These are phyloP conservation scores for Achroia grisella DNA, from an alignment of 1,140 invertebrate species.

Conservation along the genomic window DNA sequence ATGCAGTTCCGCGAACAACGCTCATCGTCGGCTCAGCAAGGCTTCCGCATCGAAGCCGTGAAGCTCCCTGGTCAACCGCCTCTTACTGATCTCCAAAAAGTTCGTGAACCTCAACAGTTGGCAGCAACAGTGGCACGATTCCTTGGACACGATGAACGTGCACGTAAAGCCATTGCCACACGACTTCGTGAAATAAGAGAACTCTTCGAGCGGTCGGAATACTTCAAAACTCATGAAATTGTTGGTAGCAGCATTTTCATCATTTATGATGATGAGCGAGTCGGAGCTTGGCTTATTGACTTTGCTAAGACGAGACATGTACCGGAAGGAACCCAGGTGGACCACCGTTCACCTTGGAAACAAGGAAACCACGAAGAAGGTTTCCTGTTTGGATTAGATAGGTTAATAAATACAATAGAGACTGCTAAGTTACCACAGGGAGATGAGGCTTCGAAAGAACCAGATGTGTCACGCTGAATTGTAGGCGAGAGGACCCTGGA, in stretches of 20 bases:
- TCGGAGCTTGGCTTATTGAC: slow-evolving; percentile 96
- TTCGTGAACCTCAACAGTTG: slow-evolving; percentile 86
- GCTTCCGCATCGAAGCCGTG: slow-evolving; percentile 97
- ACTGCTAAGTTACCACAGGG: slow-evolving; percentile 31
- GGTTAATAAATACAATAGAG: slow-evolving; percentile 77
- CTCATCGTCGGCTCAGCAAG: slow-evolving; percentile 93
- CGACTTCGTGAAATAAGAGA: slow-evolving; percentile 85
- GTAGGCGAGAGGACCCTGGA: slow-evolving; percentile 37
- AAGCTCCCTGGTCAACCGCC: slow-evolving; percentile 85
- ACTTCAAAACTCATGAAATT: slow-evolving; percentile 93
- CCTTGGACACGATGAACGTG: slow-evolving; percentile 78
- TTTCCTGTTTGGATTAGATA: slow-evolving; percentile 92
- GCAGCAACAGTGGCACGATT: slow-evolving; percentile 86
- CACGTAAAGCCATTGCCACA: slow-evolving; percentile 80
- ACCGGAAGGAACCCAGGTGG: slow-evolving; percentile 80
- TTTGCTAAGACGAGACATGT: slow-evolving; percentile 93
- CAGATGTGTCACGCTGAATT: slow-evolving; percentile 64
- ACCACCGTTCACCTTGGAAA: slow-evolving; percentile 86
- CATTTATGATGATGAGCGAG: slow-evolving; percentile 90
- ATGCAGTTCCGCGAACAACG: slow-evolving; percentile 96
- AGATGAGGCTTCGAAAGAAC: slow-evolving; percentile 34
- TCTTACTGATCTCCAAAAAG: slow-evolving; percentile 83
- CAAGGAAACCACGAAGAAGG: slow-evolving; percentile 97
- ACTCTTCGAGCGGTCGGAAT: slow-evolving; percentile 88
- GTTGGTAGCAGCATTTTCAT: slow-evolving; percentile 96